phyloP scores from a whole-genome alignment of 2,113 vertebrate genomes.

The Puma concolor region DNA sequence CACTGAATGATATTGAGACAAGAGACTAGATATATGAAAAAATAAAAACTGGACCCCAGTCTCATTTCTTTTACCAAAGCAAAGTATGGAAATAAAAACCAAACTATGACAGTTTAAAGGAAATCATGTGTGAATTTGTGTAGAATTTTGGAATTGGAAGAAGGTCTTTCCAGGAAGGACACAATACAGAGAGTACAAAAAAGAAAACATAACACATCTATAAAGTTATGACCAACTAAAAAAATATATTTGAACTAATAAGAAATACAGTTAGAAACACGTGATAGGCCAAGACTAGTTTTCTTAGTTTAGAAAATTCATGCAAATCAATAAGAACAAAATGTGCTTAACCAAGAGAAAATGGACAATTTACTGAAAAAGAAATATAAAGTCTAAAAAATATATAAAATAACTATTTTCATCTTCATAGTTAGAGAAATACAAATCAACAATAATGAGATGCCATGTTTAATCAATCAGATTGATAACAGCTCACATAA shows the following conservation, averaged over 20 bases:
- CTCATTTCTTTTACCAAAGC: not conserved
- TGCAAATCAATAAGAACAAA: not conserved
- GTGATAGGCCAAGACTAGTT: not conserved
- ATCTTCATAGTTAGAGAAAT: not conserved
- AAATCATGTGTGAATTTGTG: not conserved
- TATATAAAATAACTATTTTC: not conserved
- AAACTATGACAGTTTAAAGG: not conserved
- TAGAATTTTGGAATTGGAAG: not conserved
- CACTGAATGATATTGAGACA: not conserved
- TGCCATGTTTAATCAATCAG: not conserved
- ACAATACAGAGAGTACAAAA: not conserved
- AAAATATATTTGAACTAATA: not conserved
- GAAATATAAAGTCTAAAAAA: not conserved
- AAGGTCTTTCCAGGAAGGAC: not conserved
- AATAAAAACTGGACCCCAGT: not conserved
- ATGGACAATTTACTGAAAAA: not conserved
- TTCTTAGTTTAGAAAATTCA: slow-evolving; percentile 14
- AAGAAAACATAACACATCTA: not conserved
- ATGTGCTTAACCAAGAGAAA: not conserved
- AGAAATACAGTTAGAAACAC: not conserved
- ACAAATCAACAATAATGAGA: not conserved
- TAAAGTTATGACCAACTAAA: not conserved
- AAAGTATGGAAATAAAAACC: not conserved
- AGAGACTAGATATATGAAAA: not conserved
- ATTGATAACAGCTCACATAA: not conserved